Evolutionary conservation across 2,797 vertebrate genomes (phyloP).

Genomic region (Stomatorhinus walkeri): DNA sequence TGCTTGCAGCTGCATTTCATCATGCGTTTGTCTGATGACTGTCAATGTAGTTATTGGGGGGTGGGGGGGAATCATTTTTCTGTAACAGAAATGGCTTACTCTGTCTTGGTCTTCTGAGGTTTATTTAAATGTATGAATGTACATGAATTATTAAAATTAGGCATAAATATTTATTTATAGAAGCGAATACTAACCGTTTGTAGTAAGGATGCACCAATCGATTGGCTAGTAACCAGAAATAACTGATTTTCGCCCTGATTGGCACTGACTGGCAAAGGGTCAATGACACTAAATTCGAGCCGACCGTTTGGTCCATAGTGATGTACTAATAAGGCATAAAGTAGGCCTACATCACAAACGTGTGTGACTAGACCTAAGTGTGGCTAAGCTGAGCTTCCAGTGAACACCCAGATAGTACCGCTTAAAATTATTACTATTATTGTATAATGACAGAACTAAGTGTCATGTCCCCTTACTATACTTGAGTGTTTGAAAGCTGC

Average conservation of each 20-base stretch:
- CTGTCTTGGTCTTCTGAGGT: not conserved
- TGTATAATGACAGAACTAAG: not conserved
- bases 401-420: not conserved
- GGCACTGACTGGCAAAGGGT: not conserved
- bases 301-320: not conserved
- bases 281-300: not conserved
- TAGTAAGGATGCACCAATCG: not conserved
- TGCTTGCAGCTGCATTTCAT: slow-evolving; percentile 9
- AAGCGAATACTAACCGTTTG: not conserved
- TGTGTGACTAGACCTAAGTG: not conserved
- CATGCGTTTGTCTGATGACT: slow-evolving; percentile 3
- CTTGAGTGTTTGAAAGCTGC: not conserved
- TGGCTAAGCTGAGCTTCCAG: not conserved
- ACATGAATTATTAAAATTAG: not conserved
- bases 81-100: not conserved
- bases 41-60: not conserved
- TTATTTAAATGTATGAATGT: not conserved
- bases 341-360: not conserved
- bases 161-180: not conserved
- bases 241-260: not conserved
- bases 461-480: not conserved
- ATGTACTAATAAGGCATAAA: not conserved
- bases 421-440: not conserved
- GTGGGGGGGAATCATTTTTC: not conserved
- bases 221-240: not conserved